Base-by-base conservation (phyloP, 2,797 vertebrate species). In the Spinus pinus region DNA sequence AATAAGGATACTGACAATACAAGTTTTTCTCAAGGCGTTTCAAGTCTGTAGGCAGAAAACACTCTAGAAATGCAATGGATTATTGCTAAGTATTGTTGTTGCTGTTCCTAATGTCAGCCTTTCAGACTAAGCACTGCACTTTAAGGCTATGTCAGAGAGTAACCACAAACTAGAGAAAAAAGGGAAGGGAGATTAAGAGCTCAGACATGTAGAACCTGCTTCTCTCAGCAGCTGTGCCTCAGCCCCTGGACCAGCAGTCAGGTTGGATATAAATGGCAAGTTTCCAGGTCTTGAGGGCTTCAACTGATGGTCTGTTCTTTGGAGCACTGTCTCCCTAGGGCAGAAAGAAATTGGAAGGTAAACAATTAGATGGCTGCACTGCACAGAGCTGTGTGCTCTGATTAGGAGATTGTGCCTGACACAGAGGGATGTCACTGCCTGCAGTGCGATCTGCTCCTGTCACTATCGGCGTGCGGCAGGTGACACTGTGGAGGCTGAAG, bases 341-440 rank as follows among this genome's bases (percentile, higher is more conserved):
- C 92, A 96, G 86, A 65, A 94, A 77, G 81, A 82, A 92, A 94
- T 17, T 77, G 94, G 90, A 94, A 88, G 74, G 86, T 80, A 94
- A 96, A 93, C 95, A 87, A 93, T 97, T 83, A 95, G 81, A 75
- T 17, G 81, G 73, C 69, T 88, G 73, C 9, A 2, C 13, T 41
- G 86, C 71, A 80, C 18, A 24, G 39, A 64, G 53, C 81, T 95
- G 84, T 88, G 91, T 62, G 87, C 58, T 24, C 86, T 65, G 90
- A 92, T 93, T 64, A 95, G 93, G 73, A 77, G 88, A 83, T 94
- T 60, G 81, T 58, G 33, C 41, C 53, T 74, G 93, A 89, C 95
- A 93, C 82, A 30, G 84, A 61, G 74, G 86, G 88, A 84, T 92
- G 93, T 95, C 95, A 33, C 31, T 65, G 97, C 96, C 96, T 33